Base-by-base conservation (phyloP, 1,140 invertebrate genomes). In the Drosophila watanabei region DNA sequence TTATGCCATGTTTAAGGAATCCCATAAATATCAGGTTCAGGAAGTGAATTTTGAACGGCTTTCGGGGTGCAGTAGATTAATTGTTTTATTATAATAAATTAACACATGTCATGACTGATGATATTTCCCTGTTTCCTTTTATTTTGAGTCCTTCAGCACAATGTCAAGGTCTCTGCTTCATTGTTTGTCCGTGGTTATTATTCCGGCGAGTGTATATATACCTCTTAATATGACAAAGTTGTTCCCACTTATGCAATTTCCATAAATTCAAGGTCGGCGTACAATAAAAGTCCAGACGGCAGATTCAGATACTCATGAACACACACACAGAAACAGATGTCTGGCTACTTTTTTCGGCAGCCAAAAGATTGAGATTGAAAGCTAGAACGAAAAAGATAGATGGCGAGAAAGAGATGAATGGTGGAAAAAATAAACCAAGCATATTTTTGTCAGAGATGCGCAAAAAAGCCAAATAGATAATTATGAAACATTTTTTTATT, bases 241-340 rank as follows among this genome's bases (percentile, higher is more conserved):
- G 76, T 89, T 89, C 78, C 66, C 84, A 89, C 85, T 88, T 88
- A 87, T 78, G 79, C 86, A 86, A 89, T 89, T 89, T 86, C 81
- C 85, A 89, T 89, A 89, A 89, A 89, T 85, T 90, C 86, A 89
- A 90, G 86, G 85, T 89, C 85, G 76, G 61, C 60, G 46, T 68
- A 89, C 81, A 88, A 88, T 88, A 84, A 89, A 89, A 69, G 70
- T 78, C 84, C 85, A 88, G 84, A 89, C 84, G 62, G 61, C 76
- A 88, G 73, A 82, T 72, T 63, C 73, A 64, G 41, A 73, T 48
- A 59, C 52, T 51, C 52, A 62, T 33, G 46, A 7, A 57, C 58
- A 60, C 33, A 39, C n/a, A 64, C 10, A 59, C 18, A 61, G 39
- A 28, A 3, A 45, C 51, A 78, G 46, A 59, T 70, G 48, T 86